Base-by-base conservation (phyloP, 1,140 invertebrate species). In the Platyura marginata region DNA sequence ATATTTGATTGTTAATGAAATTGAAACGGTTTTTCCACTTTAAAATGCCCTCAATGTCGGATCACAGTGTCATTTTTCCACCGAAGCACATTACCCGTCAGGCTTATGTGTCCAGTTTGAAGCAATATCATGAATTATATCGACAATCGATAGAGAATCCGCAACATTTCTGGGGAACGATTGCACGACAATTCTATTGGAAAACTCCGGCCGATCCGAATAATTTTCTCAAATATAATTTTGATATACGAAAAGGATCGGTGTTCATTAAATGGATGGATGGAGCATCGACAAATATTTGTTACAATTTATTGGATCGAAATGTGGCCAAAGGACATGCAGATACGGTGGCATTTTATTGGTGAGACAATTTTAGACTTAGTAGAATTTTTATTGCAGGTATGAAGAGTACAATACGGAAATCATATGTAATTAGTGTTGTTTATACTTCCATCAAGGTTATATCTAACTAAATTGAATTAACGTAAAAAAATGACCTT, bases 251-350 rank as follows among this genome's bases (percentile, higher is more conserved):
- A 18, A 82, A 90, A 53, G 93, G 93, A 34, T 81, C 86, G 2
- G 81, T 98, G 46, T 84, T 71, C 47, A 81, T 91, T 3, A 90
- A 90, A 64, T 98, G 90, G 85, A 77, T 98, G 77, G 79, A 87
- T 53, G 93, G 88, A 10, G 88, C 89, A 0, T 76, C 78, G 9
- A 97, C 92, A 11, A 98, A 98, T 61, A 76, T 98, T 41, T 91
- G 83, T 56, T 98, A 92, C 65, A 98, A 98, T 67, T 65, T 87
- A 9, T 64, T 98, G 36, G 94, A 98, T 61, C 75, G 83, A 44
- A 87, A 94, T 59, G 74, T 98, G 16, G 72, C 81, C 50, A 78
- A 77, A 45, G 90, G 89, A 21, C 58, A 81, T 33, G 91, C 87
- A 10, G 83, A 94, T 51, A 88, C 81, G 63, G 73, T 94, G 25